Evolutionary conservation across 2,113 vertebrate species (phyloP), one percentile per base, ranked within the genome.

Genomic region (Callaeas wilsoni): DNA sequence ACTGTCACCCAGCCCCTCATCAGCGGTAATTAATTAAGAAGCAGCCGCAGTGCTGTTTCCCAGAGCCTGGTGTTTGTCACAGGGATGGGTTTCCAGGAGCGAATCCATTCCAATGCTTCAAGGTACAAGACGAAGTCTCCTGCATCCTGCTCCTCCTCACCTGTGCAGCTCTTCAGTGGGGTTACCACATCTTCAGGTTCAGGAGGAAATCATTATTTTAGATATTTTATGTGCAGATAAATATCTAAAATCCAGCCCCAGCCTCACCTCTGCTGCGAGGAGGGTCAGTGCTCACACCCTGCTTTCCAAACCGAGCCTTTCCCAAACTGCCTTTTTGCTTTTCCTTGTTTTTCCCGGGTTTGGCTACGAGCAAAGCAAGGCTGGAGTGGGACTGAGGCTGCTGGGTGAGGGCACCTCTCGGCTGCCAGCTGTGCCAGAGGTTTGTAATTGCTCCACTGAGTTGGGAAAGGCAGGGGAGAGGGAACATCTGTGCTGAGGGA

Each of bases 131-230:
- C 46, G 52, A 89, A 79, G 62, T 29, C 65, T 90, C 32, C 25
- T 32, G 12, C 9, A 16, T 46, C 49, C 53, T 42, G 17, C 9
- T 59, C 29, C 23, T 76, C 71, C 84, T 71, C 57, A 7, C 8
- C 25, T 15, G 12, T 12, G 57, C 42, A 50, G 70, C 29, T 21
- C 12, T 63, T 27, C 23, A 15, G 29, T 23, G 16, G 26, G 6
- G 4, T 25, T 39, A 30, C 6, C 8, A 3, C 0, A 0, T 29
- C 37, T 52, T 44, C 41, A 16, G 22, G 6, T 44, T 35, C 50
- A 37, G 46, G 3, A 91, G 7, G 13, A 56, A 76, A 42, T 35
- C 1, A 9, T 15, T 10, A 32, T 35, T 53, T 47, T 68, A 69
- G 4, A 10, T 55, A 16, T 32, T 75, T 60, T 32, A 22, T 39